A percentile compares a stretch with the other conserved stretches of the same genome.
Evolutionary conservation across 2,113 vertebrate species (phyloP).

Genomic region (Macheiramphus alcinus): DNA sequence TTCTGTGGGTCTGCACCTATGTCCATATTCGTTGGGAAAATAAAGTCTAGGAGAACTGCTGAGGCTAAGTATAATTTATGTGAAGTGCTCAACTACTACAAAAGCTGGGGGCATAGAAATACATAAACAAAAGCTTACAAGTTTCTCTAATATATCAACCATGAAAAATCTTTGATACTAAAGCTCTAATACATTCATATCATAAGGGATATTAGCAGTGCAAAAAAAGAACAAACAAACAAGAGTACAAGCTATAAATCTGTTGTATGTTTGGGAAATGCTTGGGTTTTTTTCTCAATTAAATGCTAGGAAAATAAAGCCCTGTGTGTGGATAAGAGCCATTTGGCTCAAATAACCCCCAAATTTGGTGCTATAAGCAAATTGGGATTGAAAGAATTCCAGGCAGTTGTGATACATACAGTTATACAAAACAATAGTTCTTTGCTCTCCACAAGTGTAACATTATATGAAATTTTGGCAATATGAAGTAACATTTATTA

Average conservation of each 20-base stretch:
- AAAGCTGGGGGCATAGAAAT: neutral
- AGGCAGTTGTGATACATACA: neutral
- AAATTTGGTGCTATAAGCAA: neutral
- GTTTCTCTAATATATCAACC: neutral
- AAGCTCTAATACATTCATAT: neutral
- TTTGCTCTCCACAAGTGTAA: neutral
- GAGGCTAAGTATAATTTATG: neutral
- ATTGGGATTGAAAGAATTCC: neutral
- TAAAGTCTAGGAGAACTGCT: neutral
- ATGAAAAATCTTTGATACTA: neutral
- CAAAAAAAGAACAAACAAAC: neutral
- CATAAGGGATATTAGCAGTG: neutral
- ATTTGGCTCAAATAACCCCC: neutral
- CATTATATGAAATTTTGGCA: neutral
- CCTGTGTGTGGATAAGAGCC: neutral
- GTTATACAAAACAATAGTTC: neutral
- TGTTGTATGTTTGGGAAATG: neutral
- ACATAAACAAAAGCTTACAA: neutral
- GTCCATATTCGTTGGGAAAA: neutral
- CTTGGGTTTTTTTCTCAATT: neutral
- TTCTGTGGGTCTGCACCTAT: fast-evolving
- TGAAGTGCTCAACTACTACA: neutral
- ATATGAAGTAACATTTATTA: neutral
- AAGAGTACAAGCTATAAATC: neutral
- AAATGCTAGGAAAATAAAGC: neutral